These are phyloP conservation scores for Steinernema carpocapsae DNA, from an alignment of 2,888 invertebrate species.

Conservation along the genomic window DNA sequence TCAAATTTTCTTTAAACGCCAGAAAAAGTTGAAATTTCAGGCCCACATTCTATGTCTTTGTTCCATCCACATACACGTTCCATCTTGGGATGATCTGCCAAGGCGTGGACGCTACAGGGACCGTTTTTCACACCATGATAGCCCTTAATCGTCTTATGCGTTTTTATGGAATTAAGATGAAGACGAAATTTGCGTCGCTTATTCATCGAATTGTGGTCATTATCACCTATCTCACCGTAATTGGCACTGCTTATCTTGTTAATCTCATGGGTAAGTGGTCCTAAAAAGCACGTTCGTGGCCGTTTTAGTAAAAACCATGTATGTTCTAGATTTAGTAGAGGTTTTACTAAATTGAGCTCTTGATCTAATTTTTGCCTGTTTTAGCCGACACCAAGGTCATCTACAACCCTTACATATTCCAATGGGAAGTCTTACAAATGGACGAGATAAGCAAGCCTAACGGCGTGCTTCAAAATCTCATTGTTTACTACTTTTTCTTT, in stretches of 20 bases:
- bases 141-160: background rate
- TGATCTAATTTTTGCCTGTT: background rate
- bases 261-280: background rate
- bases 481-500: background rate
- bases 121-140: background rate
- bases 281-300: background rate
- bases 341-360: background rate
- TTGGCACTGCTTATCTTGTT: background rate
- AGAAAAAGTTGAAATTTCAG: background rate
- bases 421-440: slow-evolving; percentile 1
- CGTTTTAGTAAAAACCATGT: background rate
- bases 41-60: background rate
- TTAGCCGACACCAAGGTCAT: background rate
- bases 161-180: background rate
- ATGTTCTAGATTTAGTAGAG: background rate
- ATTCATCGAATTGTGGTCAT: background rate
- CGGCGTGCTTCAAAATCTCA: background rate
- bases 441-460: no score
- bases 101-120: slow-evolving; percentile 1
- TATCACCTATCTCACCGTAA: background rate
- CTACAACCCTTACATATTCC: background rate
- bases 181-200: background rate
- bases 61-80: background rate
- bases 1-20: background rate
- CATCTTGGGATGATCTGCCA: background rate